These are phyloP conservation scores for Meandrina meandrites DNA, from an alignment of 92 coral and sea anemone genomes.

Conservation along the genomic window DNA sequence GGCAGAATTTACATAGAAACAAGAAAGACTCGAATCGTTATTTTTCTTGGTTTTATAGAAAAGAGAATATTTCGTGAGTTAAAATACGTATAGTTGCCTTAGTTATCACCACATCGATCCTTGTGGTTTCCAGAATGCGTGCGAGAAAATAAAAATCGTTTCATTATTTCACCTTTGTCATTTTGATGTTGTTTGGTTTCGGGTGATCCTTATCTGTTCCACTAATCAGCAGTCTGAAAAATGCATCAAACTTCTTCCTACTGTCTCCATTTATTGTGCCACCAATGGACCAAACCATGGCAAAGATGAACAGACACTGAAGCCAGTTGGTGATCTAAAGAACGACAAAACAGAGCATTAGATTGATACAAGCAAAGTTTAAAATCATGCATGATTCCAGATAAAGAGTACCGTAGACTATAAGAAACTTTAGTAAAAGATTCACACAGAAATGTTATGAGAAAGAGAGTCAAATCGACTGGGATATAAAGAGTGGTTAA, in stretches of 20 bases:
- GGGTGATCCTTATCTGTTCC: constrained; percentile 99
- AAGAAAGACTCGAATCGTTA: background rate
- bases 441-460: background rate
- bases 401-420: background rate
- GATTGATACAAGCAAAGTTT: background rate
- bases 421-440: background rate
- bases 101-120: no score
- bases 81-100: no score
- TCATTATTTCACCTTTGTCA: constrained; percentile 70
- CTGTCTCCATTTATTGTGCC: constrained; percentile 93
- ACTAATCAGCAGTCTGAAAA: constrained; percentile 90
- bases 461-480: no score
- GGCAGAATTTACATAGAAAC: background rate
- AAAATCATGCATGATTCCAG: background rate
- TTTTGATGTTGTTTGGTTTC: constrained; percentile 92
- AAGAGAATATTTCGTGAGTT: no score
- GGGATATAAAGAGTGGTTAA: no score
- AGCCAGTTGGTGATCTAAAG: constrained; percentile 89
- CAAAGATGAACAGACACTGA: constrained; percentile 87
- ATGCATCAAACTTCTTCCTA: constrained; percentile 94
- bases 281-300: constrained; percentile 93
- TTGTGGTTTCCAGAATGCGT: no score
- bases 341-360: background rate
- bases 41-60: background rate
- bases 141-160: background rate